phyloP scores from a whole-genome alignment of 2,113 vertebrate species.

The Furnarius figulus region DNA sequence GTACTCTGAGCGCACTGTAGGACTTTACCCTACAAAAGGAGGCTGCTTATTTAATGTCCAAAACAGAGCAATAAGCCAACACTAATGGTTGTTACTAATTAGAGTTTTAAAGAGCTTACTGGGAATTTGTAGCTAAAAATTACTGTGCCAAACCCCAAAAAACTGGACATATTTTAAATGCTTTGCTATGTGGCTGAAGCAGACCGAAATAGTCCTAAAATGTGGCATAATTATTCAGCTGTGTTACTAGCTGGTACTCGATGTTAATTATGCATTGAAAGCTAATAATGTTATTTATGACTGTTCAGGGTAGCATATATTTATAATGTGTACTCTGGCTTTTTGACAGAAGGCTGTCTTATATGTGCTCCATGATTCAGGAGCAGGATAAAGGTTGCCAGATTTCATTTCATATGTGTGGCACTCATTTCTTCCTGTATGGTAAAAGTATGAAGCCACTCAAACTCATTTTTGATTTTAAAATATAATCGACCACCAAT shows the following conservation, averaged over 20 bases:
- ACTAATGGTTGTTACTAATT: conserved; percentile 51
- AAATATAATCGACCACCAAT: not conserved
- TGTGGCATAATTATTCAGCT: conserved; percentile 57
- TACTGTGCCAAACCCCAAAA: conserved; percentile 30
- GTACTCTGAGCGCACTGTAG: not conserved
- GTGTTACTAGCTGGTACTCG: conserved; percentile 37
- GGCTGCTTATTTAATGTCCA: not conserved
- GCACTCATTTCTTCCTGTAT: not conserved
- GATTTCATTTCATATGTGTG: not conserved
- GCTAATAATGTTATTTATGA: conserved; percentile 59
- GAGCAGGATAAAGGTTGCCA: not conserved
- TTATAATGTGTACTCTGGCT: not conserved
- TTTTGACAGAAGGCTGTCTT: not conserved
- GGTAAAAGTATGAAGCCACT: not conserved
- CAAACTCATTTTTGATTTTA: not conserved
- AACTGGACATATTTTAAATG: conserved; percentile 39
- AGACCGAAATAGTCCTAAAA: conserved; percentile 45
- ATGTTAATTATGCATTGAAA: conserved; percentile 74
- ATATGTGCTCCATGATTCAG: not conserved
- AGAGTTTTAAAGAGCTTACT: conserved; percentile 57
- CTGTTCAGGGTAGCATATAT: conserved; percentile 46
- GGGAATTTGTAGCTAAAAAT: conserved; percentile 56
- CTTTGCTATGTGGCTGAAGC: conserved; percentile 23
- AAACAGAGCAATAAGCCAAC: not conserved
- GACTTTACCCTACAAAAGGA: not conserved